Evolutionary conservation across 2,888 invertebrate species (phyloP), one percentile per base, ranked within the genome.

Genomic region (Pseudococcus jackbeardsleyi): DNA sequence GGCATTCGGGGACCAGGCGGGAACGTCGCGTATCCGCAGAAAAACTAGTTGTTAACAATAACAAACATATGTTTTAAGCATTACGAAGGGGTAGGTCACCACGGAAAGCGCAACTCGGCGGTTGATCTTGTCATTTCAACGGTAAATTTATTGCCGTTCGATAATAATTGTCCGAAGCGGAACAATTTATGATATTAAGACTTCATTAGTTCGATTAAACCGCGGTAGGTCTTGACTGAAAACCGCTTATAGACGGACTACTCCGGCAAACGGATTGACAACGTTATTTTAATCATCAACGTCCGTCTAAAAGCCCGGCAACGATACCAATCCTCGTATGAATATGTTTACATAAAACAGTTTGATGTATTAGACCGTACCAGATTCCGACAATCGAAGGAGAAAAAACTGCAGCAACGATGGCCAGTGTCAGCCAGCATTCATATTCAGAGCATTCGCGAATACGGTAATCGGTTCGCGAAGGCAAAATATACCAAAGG

Each of bases 181-280:
- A 79, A 79, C 87, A 87, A 87, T 87, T 87, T 87, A 87, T 87
- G 87, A 87, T 87, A 87, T 87, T 87, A 87, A 87, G 87, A 87
- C 87, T 87, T 87, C 87, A 87, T 87, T 87, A 87, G 87, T 87
- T 87, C 50, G 77, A 87, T 87, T 87, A 87, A 77, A 87, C 87
- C 50, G 87, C 79, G 87, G 87, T 87, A 72, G 87, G 85, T 85
- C 77, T 42, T 87, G 5, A 79, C 82, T 87, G 54, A 86, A 87
- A 79, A 87, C 87, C 77, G 48, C 79, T 87, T 33, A 82, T 22
- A 87, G 64, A 22, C 9, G 12, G 87, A 22, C 77, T 87, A n/a
- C n/a, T n/a, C n/a, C n/a, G 1, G 26, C 26, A 33, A 33, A 2
- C 46, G 82, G 87, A 87, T 87, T 87, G 87, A 87, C 87, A 87